Conservation (phyloP, 2,888 invertebrate genomes). For the Hartigia nigra region DNA sequence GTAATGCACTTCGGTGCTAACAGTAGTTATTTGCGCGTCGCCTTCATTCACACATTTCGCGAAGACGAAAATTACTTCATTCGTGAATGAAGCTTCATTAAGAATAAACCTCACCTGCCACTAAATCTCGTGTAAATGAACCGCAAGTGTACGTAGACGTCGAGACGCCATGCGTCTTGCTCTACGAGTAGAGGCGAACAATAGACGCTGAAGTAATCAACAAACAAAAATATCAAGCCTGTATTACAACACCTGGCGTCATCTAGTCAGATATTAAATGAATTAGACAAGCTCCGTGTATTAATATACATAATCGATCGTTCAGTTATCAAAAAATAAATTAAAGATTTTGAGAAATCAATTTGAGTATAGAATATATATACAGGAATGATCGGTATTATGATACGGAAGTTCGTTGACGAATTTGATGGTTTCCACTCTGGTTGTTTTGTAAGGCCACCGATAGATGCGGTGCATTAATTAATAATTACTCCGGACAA, state of each 20-base stretch:
- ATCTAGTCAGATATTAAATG: too few species aligned
- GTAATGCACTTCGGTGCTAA: background rate
- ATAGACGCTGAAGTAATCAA: too few species aligned
- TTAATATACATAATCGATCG: too few species aligned
- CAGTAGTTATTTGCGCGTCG: background rate
- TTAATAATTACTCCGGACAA: conserved; percentile 7
- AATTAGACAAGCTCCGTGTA: too few species aligned
- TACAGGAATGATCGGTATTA: too few species aligned
- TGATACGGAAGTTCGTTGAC: background rate
- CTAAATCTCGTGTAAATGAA: background rate
- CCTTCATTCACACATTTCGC: background rate
- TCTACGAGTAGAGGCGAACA: too few species aligned
- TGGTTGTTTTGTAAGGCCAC: background rate
- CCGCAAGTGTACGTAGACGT: background rate
- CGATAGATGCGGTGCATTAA: background rate
- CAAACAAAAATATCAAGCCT: too few species aligned
- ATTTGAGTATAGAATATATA: too few species aligned
- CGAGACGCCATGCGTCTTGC: background rate
- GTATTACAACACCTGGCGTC: too few species aligned
- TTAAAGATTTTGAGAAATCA: too few species aligned
- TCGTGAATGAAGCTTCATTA: background rate
- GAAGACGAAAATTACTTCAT: background rate
- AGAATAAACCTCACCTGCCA: background rate
- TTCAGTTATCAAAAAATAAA: too few species aligned
- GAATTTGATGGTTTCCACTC: background rate